Conservation (phyloP, 2,113 vertebrate genomes). For the Strix uralensis region DNA sequence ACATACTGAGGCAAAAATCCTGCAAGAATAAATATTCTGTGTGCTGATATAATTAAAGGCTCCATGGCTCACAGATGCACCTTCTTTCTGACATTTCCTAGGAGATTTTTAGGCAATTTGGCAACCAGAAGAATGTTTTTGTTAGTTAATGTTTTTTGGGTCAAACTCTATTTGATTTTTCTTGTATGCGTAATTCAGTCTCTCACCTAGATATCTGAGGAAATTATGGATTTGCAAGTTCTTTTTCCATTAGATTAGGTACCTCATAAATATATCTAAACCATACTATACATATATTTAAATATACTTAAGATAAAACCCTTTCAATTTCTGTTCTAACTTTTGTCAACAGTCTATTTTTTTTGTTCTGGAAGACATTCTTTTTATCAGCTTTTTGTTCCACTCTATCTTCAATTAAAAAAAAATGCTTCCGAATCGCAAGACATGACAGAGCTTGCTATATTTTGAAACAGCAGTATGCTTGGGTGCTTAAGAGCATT, state of each 20-base stretch:
- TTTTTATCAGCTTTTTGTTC: not conserved
- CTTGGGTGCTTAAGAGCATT: slow-evolving; percentile 48
- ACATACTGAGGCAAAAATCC: not conserved
- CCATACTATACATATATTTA: not conserved
- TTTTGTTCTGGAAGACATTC: not conserved
- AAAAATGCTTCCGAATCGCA: not conserved
- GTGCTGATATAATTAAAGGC: not conserved
- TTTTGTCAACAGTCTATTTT: not conserved
- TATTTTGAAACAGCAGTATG: not conserved
- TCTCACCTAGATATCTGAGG: not conserved
- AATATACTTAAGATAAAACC: not conserved
- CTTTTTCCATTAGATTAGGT: not conserved
- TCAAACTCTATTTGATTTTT: not conserved
- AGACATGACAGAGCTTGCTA: not conserved
- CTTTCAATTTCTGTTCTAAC: not conserved
- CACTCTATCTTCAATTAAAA: not conserved
- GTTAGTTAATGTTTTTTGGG: not conserved
- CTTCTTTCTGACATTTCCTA: not conserved
- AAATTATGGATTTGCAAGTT: not conserved
- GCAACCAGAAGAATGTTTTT: slow-evolving; percentile 13
- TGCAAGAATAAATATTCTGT: not conserved
- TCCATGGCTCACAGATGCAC: not conserved
- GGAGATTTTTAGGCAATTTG: not conserved
- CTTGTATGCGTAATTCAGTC: not conserved
- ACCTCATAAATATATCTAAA: not conserved